Percentiles rank a stretch among this genome's conserved stretches.
phyloP scores from a whole-genome alignment of 2,888 invertebrate genomes.

The Euplagia quadripunctaria region DNA sequence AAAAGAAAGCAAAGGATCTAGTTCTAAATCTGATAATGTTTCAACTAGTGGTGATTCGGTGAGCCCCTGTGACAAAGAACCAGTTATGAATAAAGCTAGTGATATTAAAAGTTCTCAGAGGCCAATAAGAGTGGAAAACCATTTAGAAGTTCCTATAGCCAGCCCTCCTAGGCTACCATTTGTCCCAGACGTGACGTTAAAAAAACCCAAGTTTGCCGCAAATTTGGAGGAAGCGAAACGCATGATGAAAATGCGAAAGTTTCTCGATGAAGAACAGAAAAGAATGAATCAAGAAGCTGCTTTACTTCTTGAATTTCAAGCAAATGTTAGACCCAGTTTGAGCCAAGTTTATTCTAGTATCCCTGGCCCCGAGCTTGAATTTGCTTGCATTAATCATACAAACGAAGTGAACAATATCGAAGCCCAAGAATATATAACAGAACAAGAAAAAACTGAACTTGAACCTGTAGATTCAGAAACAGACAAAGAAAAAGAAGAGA shows the following conservation, averaged over 20 bases:
- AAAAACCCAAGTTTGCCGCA: constrained; percentile 90
- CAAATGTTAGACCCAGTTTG: constrained; percentile 81
- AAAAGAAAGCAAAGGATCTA: constrained; percentile 76
- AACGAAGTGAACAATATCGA: constrained; percentile 53
- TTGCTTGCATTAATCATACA: constrained; percentile 70
- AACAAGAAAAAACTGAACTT: constrained; percentile 24
- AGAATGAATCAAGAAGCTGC: constrained; percentile 85
- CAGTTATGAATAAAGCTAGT: constrained; percentile 55
- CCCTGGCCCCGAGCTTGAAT: constrained; percentile 83
- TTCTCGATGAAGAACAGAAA: constrained; percentile 88
- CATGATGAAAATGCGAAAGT: constrained; percentile 89
- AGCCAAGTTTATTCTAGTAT: constrained; percentile 84
- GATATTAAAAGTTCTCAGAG: constrained; percentile 64
- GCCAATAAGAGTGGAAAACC: constrained; percentile 76
- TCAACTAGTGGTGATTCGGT: constrained; percentile 83
- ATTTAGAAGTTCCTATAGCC: constrained; percentile 73
- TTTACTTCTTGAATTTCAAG: constrained; percentile 81
- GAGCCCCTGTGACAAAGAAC: constrained; percentile 84
- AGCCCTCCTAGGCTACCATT: constrained; percentile 76
- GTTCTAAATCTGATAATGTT: constrained; percentile 79
- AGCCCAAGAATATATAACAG: constrained; percentile 35
- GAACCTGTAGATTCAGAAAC: constrained; percentile 29
- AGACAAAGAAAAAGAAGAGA: constrained; percentile 26
- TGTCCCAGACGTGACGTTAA: constrained; percentile 84
- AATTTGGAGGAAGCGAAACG: constrained; percentile 90